Percentiles rank a stretch among this genome's conserved stretches.
These are phyloP conservation scores for Anthopleura sola DNA, from an alignment of 64 coral and sea anemone genomes.

Conservation along the genomic window DNA sequence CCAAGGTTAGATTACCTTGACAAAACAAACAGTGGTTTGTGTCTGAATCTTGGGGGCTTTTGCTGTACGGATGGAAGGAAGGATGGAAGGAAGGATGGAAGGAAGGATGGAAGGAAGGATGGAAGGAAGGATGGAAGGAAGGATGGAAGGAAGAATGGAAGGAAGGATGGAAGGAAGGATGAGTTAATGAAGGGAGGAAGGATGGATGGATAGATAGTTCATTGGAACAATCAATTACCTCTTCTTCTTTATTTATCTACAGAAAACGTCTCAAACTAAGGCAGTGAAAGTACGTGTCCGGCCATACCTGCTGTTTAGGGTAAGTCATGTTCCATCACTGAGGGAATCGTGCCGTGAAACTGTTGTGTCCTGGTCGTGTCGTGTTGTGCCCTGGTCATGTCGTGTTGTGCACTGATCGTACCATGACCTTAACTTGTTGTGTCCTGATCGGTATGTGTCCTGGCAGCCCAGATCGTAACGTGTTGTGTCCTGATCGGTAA, in stretches of 20 bases:
- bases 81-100: neutral
- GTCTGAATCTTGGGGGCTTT: too few species aligned
- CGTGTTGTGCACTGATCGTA: too few species aligned
- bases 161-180: too few species aligned
- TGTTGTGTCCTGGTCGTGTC: too few species aligned
- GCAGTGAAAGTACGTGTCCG: conserved; percentile 81
- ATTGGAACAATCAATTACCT: neutral
- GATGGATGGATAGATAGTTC: neutral
- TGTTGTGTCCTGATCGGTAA: too few species aligned
- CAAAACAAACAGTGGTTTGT: too few species aligned
- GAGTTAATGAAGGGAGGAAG: too few species aligned
- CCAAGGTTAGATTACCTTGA: conserved; percentile 19
- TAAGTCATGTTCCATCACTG: too few species aligned
- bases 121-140: neutral
- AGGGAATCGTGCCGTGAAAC: too few species aligned
- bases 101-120: neutral
- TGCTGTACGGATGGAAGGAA: neutral
- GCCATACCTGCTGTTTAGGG: conserved; percentile 75
- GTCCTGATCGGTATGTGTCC: neutral
- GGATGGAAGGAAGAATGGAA: too few species aligned
- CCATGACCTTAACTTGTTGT: neutral
- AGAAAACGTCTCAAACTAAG: conserved; percentile 30
- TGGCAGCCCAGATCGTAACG: too few species aligned
- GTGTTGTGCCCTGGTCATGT: too few species aligned
- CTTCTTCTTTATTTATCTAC: neutral